These are phyloP conservation scores for Hyppa rectilinea DNA, from an alignment of 2,888 invertebrate species.

Conservation along the genomic window DNA sequence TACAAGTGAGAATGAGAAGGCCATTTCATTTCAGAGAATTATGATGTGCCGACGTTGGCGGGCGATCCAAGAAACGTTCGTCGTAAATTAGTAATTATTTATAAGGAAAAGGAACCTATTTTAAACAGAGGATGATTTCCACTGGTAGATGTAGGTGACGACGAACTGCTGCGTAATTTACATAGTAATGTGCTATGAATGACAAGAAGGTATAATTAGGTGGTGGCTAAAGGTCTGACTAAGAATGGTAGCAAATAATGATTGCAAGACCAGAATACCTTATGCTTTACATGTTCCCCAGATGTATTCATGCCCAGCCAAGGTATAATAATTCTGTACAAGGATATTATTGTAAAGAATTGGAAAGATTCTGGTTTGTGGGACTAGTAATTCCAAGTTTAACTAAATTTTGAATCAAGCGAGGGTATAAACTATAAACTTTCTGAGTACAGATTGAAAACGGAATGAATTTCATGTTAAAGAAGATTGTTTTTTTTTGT, in stretches of 20 bases:
- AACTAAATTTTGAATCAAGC: too few species aligned
- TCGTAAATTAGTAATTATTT: constrained; percentile 2
- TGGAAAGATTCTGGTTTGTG: neutral
- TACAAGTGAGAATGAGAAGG: constrained; percentile 42
- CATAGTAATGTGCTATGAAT: constrained; percentile 6
- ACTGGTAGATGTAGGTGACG: neutral
- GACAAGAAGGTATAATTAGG: neutral
- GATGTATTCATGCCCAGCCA: constrained; percentile 17
- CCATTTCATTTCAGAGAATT: constrained; percentile 37
- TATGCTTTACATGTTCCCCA: neutral
- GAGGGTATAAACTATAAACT: too few species aligned
- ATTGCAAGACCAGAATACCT: neutral
- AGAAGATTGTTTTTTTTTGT: neutral
- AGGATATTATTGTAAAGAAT: neutral
- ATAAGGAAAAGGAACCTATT: constrained; percentile 6
- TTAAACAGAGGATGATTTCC: constrained; percentile 9
- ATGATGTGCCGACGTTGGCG: constrained; percentile 18
- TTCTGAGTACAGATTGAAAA: too few species aligned
- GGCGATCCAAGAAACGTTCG: constrained; percentile 9
- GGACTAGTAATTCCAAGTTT: too few species aligned
- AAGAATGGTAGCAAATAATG: neutral
- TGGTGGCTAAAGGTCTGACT: neutral
- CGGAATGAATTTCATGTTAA: neutral
- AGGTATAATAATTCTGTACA: constrained; percentile 2
- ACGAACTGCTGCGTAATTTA: constrained; percentile 12